Evolutionary conservation across 1,140 invertebrate genomes (phyloP).

Genomic region (Macrosteles quadrilineatus): DNA sequence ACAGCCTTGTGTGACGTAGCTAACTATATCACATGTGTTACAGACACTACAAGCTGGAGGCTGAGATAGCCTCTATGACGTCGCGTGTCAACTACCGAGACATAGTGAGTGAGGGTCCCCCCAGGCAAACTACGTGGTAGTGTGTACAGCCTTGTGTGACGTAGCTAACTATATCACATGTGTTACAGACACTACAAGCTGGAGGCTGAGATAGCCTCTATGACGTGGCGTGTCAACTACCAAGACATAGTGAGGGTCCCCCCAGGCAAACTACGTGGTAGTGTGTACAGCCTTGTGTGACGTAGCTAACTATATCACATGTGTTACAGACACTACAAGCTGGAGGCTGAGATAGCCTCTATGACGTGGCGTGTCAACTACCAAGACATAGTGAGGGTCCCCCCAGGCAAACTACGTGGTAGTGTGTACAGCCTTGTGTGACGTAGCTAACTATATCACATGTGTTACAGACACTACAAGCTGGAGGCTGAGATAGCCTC

Average conservation of each 20-base stretch:
- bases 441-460: no score
- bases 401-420: constrained; percentile 55
- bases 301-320: no score
- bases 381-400: constrained; percentile 65
- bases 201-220: constrained; percentile 91
- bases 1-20: constrained; percentile 61
- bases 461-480: constrained; percentile 77
- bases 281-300: constrained; percentile 62
- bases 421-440: constrained; percentile 62
- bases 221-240: constrained; percentile 92
- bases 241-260: constrained; percentile 67
- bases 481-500: constrained; percentile 91
- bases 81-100: constrained; percentile 91
- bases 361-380: constrained; percentile 94
- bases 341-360: constrained; percentile 90
- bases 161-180: no score
- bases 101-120: constrained; percentile 51
- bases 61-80: constrained; percentile 92
- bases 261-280: constrained; percentile 57
- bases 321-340: constrained; percentile 79
- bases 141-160: constrained; percentile 60
- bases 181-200: constrained; percentile 82
- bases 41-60: constrained; percentile 90
- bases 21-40: no score
- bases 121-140: constrained; percentile 59